phyloP scores from a whole-genome alignment of 2,113 vertebrate genomes.

The Dicentrarchus labrax region DNA sequence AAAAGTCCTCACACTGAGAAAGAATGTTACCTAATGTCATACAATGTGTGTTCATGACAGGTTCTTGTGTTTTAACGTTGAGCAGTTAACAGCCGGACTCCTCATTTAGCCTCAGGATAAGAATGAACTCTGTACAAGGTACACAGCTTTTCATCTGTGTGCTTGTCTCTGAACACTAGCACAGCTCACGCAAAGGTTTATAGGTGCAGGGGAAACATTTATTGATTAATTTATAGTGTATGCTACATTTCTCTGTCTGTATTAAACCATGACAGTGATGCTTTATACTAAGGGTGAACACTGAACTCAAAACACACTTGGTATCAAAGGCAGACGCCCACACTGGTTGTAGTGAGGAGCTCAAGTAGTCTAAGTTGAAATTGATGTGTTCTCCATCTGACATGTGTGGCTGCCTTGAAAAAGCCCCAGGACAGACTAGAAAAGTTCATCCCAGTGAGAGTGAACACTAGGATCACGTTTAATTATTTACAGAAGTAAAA shows the following conservation, averaged over 20 bases:
- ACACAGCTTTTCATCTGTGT: neutral
- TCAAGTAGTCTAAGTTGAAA: conserved; percentile 18
- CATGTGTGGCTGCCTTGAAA: conserved; percentile 39
- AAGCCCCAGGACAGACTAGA: conserved; percentile 33
- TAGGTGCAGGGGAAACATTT: conserved; percentile 2
- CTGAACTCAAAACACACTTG: conserved; percentile 26
- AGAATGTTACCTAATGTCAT: neutral
- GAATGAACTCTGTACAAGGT: conserved; percentile 10
- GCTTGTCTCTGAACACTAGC: neutral
- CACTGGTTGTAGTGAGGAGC: conserved; percentile 19
- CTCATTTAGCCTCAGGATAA: conserved; percentile 25
- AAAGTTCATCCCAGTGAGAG: conserved; percentile 34
- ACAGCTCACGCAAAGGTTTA: neutral
- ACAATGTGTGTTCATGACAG: conserved; percentile 13
- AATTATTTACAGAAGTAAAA: conserved; percentile 51
- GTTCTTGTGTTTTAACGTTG: neutral
- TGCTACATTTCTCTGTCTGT: conserved; percentile 36
- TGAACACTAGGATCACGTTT: conserved; percentile 15
- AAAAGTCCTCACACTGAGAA: neutral
- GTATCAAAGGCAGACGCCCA: conserved; percentile 48
- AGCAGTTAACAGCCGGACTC: neutral
- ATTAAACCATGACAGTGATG: conserved; percentile 27
- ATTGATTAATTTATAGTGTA: neutral
- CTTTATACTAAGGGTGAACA: conserved; percentile 27
- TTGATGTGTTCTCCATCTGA: conserved; percentile 42